Base-by-base conservation (phyloP, 2,797 vertebrate species). In the Sebastes wilsoni region DNA sequence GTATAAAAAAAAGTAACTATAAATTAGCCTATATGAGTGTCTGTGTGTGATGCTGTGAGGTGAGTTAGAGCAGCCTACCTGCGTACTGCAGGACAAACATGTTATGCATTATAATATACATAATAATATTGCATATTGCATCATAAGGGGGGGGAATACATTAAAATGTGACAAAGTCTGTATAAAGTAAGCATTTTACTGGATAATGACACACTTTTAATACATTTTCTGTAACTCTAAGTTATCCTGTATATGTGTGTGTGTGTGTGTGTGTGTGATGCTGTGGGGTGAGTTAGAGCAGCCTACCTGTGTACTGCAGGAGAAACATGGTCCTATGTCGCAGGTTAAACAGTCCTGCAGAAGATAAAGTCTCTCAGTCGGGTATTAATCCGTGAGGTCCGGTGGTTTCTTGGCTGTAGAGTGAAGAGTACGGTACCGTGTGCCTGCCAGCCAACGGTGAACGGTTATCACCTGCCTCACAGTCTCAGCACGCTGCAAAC, bases 71-170 rank as follows among this genome's bases (percentile, higher is more conserved):
- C 23, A 82, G 67, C 80, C 30, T 80, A 80, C 80, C 84, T 42
- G 73, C 49, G 68, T 74, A 66, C 65, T 70, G 77, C 84, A 80
- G 70, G 60, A 86, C 60, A 62, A 83, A 86, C 80, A 80, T 68
- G 42, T 46, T 46, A 18, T 46, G 42, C 14, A 46, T 46, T 42
- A 46, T 46, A 46, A 46, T 46, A 46, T 46, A 46, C 38, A 46
- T 18, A 46, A 42, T 42, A 16, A 46, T 46, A 46, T 46, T 46
- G 14, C 42, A 18, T 46, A 46, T 46, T 46, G 28, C 2, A 14
- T 12, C 20, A 62, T 2, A 12, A 18, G 8, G n/a, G 9, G 1
- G 5, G 9, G 2, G 0, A n/a, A 25, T 11, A 28, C 11, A 16
- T 28, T 5, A 4, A 36, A n/a, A 36, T 2, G 16, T 3, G 22